Evolutionary conservation across 2,888 invertebrate species (phyloP), one percentile per base, ranked within the genome.

Genomic region (Pomacea canaliculata): DNA sequence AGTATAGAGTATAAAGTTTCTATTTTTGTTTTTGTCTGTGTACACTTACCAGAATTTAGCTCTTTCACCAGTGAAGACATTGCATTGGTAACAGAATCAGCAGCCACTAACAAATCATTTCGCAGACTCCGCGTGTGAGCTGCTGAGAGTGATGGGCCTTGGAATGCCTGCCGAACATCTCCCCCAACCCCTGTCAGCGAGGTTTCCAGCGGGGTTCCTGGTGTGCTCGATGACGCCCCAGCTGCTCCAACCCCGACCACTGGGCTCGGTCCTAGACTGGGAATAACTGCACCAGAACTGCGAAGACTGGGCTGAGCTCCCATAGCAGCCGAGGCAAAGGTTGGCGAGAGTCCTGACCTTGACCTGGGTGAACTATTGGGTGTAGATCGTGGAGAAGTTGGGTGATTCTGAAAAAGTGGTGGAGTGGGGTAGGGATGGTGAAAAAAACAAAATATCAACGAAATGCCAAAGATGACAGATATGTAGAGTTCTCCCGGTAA

Each of bases 41-140:
- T 37, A 37, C 16, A 74, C 80, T 56, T 56, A 86, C 87, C 88
- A 93, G 96, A 96, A 92, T 98, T 97, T 75, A 98, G 94, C 93
- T 99, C 98, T 91, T 96, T 94, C 85, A 99, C 98, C 85, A 99
- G 94, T 49, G 97, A 96, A 60, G 97, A 97, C 97, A 99, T 98
- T 80, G 98, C 98, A 92, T 96, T 96, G 80, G 98, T 98, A 84
- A 99, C 98, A 51, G 97, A 97, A 92, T 98, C 98, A 68, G 98
- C 98, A 70, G 98, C 98, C 88, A 96, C 95, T 84, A 98, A 93
- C 76, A 99, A 93, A 91, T 97, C 97, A 89, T 96, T 90, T n/a
- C 90, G 83, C 67, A 91, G 81, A 79, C 86, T 86, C 65, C 85
- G 82, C 10, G 86, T 83, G 77, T 83, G 65, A 8, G 76, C 78